Evolutionary conservation across 2,888 invertebrate genomes (phyloP), one percentile per base, ranked within the genome.

Genomic region (Troides aeacus): DNA sequence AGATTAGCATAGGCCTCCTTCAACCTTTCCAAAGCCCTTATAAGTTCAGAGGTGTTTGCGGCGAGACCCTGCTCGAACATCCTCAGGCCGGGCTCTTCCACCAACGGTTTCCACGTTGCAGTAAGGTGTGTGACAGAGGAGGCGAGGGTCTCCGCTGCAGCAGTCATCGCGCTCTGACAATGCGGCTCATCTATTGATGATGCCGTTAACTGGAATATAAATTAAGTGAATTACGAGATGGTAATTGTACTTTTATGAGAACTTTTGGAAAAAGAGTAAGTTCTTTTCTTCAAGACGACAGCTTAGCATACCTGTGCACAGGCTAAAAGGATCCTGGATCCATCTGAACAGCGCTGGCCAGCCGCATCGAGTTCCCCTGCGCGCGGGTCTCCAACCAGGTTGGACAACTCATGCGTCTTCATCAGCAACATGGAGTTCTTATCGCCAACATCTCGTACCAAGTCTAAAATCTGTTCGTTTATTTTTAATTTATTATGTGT

Each of bases 121-220:
- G 83, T 77, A 12, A 89, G 79, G 7, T 72, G 78, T 70, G 83
- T 84, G 3, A 77, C 80, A 12, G 84, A 74, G 0, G 81, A 77
- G 0, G 83, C 71, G 2, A 89, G 78, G 39, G 75, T 74, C 39
- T 85, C 85, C 0, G 81, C 77, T 0, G 89, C 81, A 0, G 86
- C 88, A 0, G 83, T 78, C 2, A 91, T 75, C 0, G 90, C 90
- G 50, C 88, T 89, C 62, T 82, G 88, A 73, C 91, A 90, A 78
- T 88, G 90, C 0, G 88, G 83, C 76, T 89, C 87, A 53, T 80
- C 78, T 69, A 89, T 86, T 0, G 86, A 84, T 0, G 88, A 82
- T 0, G 87, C 85, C 18, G 87, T 85, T 0, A 91, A 71, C 90
- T 91, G 74, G 0, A 61, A 50, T 64, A 42, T 18, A 61, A 62